phyloP scores from a whole-genome alignment of 2,113 vertebrate species.

The Miniopterus natalensis region DNA sequence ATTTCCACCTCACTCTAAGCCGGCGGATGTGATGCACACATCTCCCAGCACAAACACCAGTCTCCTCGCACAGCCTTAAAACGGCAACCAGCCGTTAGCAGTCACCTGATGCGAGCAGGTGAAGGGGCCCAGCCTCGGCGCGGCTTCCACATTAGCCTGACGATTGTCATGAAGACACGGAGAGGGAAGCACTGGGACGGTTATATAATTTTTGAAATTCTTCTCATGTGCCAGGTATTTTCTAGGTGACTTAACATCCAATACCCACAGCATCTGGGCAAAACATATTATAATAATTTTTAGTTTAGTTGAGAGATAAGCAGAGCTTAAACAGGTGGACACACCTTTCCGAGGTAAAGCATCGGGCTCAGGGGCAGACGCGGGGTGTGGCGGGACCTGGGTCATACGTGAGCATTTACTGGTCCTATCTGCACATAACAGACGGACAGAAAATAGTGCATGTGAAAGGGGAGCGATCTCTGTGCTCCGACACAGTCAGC shows the following conservation, averaged over 20 bases:
- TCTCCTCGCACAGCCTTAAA: neutral
- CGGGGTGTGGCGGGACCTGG: neutral
- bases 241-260: neutral
- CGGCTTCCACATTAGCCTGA: neutral
- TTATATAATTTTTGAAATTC: neutral
- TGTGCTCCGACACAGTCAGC: neutral
- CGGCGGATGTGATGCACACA: neutral
- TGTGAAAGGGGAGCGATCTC: neutral
- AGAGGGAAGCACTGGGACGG: neutral
- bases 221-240: neutral
- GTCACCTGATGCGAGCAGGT: neutral
- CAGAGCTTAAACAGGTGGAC: neutral
- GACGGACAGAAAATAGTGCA: too few species aligned
- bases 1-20: neutral
- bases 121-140: neutral
- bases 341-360: neutral
- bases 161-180: neutral
- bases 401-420: too few species aligned
- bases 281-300: neutral
- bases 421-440: too few species aligned
- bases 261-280: neutral
- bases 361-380: neutral
- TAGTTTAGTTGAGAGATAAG: slow-evolving; percentile 12
- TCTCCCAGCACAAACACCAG: neutral
- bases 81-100: neutral